These are phyloP conservation scores for Heliconius eleuchia DNA, from an alignment of 1,140 invertebrate species.

Conservation along the genomic window DNA sequence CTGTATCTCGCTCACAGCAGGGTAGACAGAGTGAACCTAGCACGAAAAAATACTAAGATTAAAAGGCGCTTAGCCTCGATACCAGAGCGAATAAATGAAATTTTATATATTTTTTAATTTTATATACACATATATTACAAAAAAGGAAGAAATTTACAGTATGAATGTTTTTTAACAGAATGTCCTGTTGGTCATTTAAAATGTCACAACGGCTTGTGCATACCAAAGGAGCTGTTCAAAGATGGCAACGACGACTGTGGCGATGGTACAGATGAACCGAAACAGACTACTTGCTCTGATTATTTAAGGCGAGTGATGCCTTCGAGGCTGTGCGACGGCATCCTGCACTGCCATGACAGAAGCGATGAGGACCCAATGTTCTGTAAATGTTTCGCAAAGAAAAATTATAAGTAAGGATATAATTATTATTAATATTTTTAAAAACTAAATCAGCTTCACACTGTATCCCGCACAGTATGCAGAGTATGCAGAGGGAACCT, in stretches of 20 bases:
- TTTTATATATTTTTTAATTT: too few species aligned
- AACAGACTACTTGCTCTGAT: constrained; percentile 83
- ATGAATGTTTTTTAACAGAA: constrained; percentile 57
- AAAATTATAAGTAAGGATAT: constrained; percentile 54
- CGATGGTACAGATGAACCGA: constrained; percentile 87
- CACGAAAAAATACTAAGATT: too few species aligned
- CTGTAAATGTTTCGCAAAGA: constrained; percentile 83
- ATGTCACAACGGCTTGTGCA: constrained; percentile 85
- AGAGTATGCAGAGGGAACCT: too few species aligned
- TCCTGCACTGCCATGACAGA: constrained; percentile 89
- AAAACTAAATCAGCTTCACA: too few species aligned
- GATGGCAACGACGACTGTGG: constrained; percentile 85
- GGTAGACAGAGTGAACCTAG: too few species aligned
- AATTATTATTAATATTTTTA: constrained; percentile 3
- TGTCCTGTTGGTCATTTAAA: constrained; percentile 83
- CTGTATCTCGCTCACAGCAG: too few species aligned
- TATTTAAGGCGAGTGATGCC: constrained; percentile 86
- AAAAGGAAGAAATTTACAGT: too few species aligned
- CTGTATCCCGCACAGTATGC: too few species aligned
- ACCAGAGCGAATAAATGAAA: too few species aligned
- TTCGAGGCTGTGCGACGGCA: constrained; percentile 88
- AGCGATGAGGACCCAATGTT: constrained; percentile 87
- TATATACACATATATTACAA: too few species aligned
- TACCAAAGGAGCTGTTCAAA: constrained; percentile 86
- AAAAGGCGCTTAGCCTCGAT: too few species aligned